Evolutionary conservation across 2,113 vertebrate species (phyloP).

Genomic region (Colius striatus): DNA sequence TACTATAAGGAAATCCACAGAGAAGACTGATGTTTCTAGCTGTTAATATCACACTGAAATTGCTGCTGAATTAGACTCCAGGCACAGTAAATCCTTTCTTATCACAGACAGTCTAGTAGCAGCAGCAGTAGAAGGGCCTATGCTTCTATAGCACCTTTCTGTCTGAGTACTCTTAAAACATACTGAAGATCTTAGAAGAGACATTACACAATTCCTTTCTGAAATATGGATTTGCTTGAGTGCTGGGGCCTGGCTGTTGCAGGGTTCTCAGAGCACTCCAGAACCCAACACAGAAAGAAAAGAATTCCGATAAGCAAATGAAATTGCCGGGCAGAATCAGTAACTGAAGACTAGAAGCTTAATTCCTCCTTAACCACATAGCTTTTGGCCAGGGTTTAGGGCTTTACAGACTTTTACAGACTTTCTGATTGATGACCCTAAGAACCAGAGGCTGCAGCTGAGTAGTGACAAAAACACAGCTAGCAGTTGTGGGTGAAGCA

Average conservation of each 20-base stretch:
- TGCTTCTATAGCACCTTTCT: neutral
- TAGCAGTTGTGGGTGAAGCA: neutral
- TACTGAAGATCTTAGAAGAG: neutral
- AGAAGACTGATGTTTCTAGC: conserved; percentile 4
- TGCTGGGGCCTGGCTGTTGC: neutral
- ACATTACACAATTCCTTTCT: neutral
- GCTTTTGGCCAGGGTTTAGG: neutral
- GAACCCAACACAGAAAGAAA: neutral
- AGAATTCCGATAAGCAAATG: neutral
- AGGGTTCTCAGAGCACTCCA: neutral
- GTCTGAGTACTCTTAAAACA: neutral
- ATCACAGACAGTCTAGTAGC: neutral
- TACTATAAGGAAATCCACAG: neutral
- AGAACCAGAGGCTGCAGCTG: neutral
- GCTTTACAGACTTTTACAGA: no score
- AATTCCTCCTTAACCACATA: neutral
- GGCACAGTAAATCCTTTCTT: neutral
- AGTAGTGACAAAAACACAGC: neutral
- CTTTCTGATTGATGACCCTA: neutral
- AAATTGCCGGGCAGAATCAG: neutral
- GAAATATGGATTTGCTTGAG: neutral
- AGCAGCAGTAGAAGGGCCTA: neutral
- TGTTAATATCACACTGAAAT: neutral
- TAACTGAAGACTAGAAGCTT: neutral
- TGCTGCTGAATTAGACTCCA: neutral